Percentiles rank a stretch among this genome's conserved stretches.
These are phyloP conservation scores for Bellardia bayeri DNA, from an alignment of 2,888 invertebrate species.

Conservation along the genomic window DNA sequence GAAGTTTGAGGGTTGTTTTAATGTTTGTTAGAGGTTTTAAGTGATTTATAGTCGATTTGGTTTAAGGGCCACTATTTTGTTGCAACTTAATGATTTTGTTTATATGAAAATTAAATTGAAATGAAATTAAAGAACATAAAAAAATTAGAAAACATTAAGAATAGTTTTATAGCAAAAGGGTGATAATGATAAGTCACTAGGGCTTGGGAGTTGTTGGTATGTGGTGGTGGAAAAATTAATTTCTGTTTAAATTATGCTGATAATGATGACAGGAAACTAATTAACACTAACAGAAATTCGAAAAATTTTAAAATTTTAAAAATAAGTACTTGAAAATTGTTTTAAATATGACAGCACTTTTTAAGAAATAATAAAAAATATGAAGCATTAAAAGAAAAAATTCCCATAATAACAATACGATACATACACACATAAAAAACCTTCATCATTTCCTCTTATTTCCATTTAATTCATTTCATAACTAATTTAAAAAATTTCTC, in stretches of 20 bases:
- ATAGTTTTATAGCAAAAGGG: conserved; percentile 32
- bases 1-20: conserved; percentile 38
- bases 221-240: conserved; percentile 38
- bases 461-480: not conserved
- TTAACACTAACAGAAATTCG: conserved; percentile 51
- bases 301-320: not conserved
- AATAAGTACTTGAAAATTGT: not conserved
- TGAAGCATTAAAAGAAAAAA: not conserved
- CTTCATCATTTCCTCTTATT: not conserved
- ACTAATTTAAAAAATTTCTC: conserved; percentile 4
- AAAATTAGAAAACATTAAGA: conserved; percentile 38
- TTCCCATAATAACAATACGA: not conserved
- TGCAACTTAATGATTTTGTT: conserved; percentile 59
- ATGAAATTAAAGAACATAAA: conserved; percentile 63
- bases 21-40: conserved; percentile 33
- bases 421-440: not conserved
- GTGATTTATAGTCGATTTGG: conserved; percentile 57
- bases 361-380: no score
- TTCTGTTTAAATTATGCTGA: conserved; percentile 26
- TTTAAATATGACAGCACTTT: no score
- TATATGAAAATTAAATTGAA: conserved; percentile 38
- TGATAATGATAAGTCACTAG: conserved; percentile 61
- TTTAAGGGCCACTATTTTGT: conserved; percentile 54
- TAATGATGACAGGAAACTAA: conserved; percentile 65
- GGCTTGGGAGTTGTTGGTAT: conserved; percentile 6